A percentile compares a stretch with the other conserved stretches of the same genome.
Evolutionary conservation across 2,888 invertebrate genomes (phyloP).

Genomic region (Scaptomyza flava): DNA sequence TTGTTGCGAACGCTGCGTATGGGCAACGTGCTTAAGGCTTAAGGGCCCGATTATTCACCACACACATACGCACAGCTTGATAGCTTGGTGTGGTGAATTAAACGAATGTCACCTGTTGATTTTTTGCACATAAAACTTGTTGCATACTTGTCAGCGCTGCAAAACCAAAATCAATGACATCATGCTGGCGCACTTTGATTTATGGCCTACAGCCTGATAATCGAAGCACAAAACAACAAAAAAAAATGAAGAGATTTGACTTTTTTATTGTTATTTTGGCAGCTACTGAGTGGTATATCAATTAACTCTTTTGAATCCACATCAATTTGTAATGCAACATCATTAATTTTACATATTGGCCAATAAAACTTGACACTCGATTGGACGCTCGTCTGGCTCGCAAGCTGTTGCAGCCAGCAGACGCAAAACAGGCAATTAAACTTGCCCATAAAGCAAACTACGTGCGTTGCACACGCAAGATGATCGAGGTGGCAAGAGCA

Average conservation of each 20-base stretch:
- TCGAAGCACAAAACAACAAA: not conserved
- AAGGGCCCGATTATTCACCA: conserved; percentile 65
- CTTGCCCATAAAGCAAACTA: conserved; percentile 47
- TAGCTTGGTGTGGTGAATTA: conserved; percentile 51
- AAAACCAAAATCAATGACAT: conserved; percentile 46
- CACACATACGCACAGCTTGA: conserved; percentile 26
- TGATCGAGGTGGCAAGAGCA: conserved; percentile 4
- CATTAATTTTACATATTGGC: conserved; percentile 60
- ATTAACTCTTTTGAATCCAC: conserved; percentile 47
- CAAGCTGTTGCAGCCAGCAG: not conserved
- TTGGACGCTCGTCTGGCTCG: not conserved
- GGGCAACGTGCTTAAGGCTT: conserved; percentile 58
- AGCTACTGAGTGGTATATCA: conserved; percentile 31
- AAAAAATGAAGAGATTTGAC: not conserved
- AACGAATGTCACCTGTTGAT: conserved; percentile 69
- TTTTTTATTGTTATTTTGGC: conserved; percentile 3
- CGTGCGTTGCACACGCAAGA: conserved; percentile 59
- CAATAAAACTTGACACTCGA: conserved; percentile 57
- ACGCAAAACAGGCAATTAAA: conserved; percentile 43
- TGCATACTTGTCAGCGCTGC: conserved; percentile 55
- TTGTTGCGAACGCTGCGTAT: conserved; percentile 59
- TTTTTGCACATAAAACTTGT: conserved; percentile 57
- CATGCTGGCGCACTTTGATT: conserved; percentile 41
- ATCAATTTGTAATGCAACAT: conserved; percentile 52
- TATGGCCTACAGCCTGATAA: conserved; percentile 30